Percentiles rank a stretch among this genome's conserved stretches.
phyloP scores from a whole-genome alignment of 2,797 vertebrate species.

The Zalophus californianus region DNA sequence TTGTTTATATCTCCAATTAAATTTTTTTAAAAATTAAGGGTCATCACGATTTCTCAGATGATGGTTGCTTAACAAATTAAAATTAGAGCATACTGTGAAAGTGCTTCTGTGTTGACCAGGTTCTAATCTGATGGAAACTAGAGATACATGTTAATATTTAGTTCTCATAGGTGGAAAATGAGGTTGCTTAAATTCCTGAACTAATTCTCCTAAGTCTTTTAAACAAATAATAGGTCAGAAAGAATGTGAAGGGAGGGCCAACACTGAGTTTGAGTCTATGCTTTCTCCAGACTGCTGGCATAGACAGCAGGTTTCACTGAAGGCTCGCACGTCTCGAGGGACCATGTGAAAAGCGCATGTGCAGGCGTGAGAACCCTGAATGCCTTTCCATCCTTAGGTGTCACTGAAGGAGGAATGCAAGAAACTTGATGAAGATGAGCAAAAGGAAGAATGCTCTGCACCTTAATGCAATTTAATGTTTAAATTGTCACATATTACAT shows the following conservation, averaged over 20 bases:
- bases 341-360: accelerated
- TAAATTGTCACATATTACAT: background rate
- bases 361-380: background rate
- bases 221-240: background rate
- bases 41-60: constrained; percentile 41
- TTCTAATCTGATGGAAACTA: background rate
- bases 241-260: background rate
- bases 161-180: background rate
- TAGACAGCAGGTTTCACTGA: background rate
- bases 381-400: background rate
- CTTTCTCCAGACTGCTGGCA: background rate
- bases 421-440: background rate
- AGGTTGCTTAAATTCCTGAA: background rate
- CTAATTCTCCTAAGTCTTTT: constrained; percentile 29
- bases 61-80: constrained; percentile 4
- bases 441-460: background rate
- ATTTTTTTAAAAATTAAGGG: background rate
- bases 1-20: constrained; percentile 18
- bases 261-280: background rate
- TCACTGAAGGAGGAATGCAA: background rate
- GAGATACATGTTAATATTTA: background rate
- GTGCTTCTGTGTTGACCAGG: background rate
- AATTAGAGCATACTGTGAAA: background rate
- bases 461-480: background rate
- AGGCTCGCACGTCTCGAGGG: background rate